A percentile compares a stretch with the other conserved stretches of the same genome.
phyloP scores from a whole-genome alignment of 2,113 vertebrate genomes.

The Morone saxatilis region DNA sequence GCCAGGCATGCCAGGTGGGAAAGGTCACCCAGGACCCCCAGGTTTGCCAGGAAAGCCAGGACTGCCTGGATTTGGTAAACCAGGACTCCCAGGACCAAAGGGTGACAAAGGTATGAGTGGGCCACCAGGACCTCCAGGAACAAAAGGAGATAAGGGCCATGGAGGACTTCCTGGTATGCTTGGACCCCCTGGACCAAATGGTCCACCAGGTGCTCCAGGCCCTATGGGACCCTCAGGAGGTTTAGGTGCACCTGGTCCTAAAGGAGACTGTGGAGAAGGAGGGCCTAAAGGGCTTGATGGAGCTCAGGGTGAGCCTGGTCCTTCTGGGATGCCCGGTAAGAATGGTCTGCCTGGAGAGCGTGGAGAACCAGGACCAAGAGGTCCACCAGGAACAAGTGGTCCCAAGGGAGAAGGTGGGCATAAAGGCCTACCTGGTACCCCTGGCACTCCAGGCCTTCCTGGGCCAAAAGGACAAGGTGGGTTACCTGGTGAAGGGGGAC shows the following conservation, averaged over 20 bases:
- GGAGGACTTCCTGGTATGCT: slow-evolving; percentile 89
- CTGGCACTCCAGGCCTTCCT: slow-evolving; percentile 86
- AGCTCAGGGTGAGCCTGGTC: slow-evolving; percentile 89
- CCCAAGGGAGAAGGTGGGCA: slow-evolving; percentile 92
- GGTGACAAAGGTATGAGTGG: slow-evolving; percentile 92
- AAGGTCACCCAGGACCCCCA: slow-evolving; percentile 92
- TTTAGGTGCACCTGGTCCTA: slow-evolving; percentile 90
- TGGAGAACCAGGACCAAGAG: slow-evolving; percentile 91
- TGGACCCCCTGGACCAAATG: slow-evolving; percentile 89
- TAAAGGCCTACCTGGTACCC: slow-evolving; percentile 90
- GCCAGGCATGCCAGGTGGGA: slow-evolving; percentile 90
- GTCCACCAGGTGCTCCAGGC: slow-evolving; percentile 88
- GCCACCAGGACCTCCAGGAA: slow-evolving; percentile 87
- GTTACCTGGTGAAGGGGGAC: slow-evolving; percentile 88
- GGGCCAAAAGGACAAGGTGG: slow-evolving; percentile 91
- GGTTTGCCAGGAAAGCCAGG: slow-evolving; percentile 94
- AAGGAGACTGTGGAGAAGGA: slow-evolving; percentile 90
- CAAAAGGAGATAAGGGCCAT: slow-evolving; percentile 92
- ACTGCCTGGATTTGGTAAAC: slow-evolving; percentile 92
- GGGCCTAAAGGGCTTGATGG: slow-evolving; percentile 92
- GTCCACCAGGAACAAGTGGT: slow-evolving; percentile 88
- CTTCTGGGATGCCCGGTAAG: slow-evolving; percentile 91
- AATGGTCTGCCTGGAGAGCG: slow-evolving; percentile 91
- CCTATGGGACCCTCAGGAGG: slow-evolving; percentile 89
- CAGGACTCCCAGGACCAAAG: slow-evolving; percentile 92